Evolutionary conservation across 64 coral and sea anemone genomes (phyloP).

Genomic region (Acropora yongei): DNA sequence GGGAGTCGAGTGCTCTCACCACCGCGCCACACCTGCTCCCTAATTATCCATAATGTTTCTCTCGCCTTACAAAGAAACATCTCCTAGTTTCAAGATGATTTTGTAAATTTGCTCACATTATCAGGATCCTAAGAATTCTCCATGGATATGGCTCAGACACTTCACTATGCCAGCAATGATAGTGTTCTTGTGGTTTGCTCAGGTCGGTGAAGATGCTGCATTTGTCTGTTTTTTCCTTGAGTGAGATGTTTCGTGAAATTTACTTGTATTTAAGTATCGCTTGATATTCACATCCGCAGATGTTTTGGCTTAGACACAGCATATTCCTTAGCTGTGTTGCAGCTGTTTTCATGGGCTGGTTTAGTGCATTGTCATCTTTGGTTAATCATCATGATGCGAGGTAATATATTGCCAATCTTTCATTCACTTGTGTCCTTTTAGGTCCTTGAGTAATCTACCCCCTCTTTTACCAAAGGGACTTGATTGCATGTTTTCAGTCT

Average conservation of each 20-base stretch:
- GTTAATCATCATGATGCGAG: conserved; percentile 61
- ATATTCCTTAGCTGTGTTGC: conserved; percentile 44
- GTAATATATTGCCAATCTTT: neutral
- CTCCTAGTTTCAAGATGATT: too few species aligned
- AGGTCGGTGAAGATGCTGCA: neutral
- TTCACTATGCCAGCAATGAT: neutral
- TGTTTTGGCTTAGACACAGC: conserved; percentile 45
- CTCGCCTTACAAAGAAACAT: too few species aligned
- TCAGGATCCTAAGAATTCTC: conserved; percentile 63
- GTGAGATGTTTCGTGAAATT: too few species aligned
- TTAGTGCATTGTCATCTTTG: conserved; percentile 37
- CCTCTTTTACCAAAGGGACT: neutral
- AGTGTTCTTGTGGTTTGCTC: neutral
- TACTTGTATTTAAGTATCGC: neutral
- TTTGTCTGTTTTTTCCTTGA: too few species aligned
- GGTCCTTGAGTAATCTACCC: neutral
- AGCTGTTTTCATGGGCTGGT: conserved; percentile 42
- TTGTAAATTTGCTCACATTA: neutral
- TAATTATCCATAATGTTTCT: too few species aligned
- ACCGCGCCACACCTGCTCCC: too few species aligned
- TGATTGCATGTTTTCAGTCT: too few species aligned
- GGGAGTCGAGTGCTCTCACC: too few species aligned
- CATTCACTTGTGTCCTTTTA: neutral
- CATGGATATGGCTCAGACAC: conserved; percentile 57
- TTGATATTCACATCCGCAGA: conserved; percentile 13